These are phyloP conservation scores for Zoanthus solanderi DNA, from an alignment of 92 coral and sea anemone genomes.

Conservation along the genomic window DNA sequence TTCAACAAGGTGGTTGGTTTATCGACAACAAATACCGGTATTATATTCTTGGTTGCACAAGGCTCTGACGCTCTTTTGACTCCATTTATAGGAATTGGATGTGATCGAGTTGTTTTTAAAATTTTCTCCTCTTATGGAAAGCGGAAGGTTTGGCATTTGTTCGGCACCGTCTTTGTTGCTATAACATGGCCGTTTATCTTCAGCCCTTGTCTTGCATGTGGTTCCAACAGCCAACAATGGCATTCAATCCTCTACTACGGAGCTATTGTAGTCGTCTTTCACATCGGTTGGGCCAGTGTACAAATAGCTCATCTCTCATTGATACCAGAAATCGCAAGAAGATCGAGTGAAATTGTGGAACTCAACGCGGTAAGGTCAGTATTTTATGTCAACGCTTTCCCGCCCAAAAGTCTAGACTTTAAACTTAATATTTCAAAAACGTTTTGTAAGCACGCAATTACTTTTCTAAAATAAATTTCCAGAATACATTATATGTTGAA, in stretches of 20 bases:
- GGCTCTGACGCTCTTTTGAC: slow-evolving; percentile 77
- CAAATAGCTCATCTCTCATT: slow-evolving; percentile 78
- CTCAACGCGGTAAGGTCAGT: slow-evolving; percentile 77
- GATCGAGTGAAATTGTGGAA: slow-evolving; percentile 70
- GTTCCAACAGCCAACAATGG: slow-evolving; percentile 61
- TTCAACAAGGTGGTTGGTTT: slow-evolving; percentile 86
- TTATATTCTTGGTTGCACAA: slow-evolving; percentile 77
- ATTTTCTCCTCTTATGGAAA: slow-evolving; percentile 67
- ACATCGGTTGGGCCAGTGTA: slow-evolving; percentile 79
- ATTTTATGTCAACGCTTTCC: neutral
- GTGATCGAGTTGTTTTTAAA: slow-evolving; percentile 65
- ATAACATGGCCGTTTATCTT: slow-evolving; percentile 79
- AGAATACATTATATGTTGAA: no score
- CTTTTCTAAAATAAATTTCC: no score
- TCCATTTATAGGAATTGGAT: slow-evolving; percentile 77
- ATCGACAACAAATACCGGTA: slow-evolving; percentile 70
- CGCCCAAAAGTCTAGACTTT: neutral
- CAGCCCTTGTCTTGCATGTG: slow-evolving; percentile 76
- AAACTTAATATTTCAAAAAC: no score
- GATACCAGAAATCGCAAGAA: slow-evolving; percentile 73
- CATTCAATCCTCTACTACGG: slow-evolving; percentile 68
- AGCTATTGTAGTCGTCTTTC: slow-evolving; percentile 63
- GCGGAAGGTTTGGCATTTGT: slow-evolving; percentile 75
- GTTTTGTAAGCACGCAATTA: no score
- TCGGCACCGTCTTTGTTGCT: slow-evolving; percentile 73